Conservation (phyloP, 2,113 vertebrate species). For the Nerophis ophidion region DNA sequence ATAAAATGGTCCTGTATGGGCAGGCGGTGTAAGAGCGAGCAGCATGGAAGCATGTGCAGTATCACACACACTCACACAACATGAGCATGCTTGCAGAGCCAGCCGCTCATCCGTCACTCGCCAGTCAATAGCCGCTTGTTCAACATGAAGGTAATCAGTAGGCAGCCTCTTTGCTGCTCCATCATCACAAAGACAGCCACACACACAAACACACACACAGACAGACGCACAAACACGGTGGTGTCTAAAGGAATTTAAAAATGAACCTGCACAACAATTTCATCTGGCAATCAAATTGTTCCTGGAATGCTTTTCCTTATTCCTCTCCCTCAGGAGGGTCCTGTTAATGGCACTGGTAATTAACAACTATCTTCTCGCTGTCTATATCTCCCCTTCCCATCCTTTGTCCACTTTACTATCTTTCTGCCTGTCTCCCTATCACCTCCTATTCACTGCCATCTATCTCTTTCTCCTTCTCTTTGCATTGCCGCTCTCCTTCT, state of each 20-base stretch:
- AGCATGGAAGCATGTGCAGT: conserved; percentile 8
- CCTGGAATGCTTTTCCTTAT: conserved; percentile 15
- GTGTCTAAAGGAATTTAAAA: conserved; percentile 5
- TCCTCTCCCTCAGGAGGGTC: conserved; percentile 69
- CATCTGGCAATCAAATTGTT: conserved; percentile 6
- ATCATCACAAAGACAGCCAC: conserved; percentile 77
- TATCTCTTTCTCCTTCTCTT: conserved; percentile 51
- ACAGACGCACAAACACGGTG: conserved; percentile 40
- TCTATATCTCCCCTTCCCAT: conserved; percentile 68
- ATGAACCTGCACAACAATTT: not conserved
- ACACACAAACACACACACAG: conserved; percentile 68
- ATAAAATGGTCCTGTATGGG: conserved; percentile 4
- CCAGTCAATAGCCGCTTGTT: conserved; percentile 92
- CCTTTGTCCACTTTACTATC: conserved; percentile 75
- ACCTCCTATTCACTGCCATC: conserved; percentile 66
- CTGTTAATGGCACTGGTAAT: conserved; percentile 88
- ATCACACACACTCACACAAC: conserved; percentile 24
- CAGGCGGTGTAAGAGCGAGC: not conserved
- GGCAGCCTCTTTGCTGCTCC: conserved; percentile 81
- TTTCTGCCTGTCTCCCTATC: conserved; percentile 70
- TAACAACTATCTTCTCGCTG: conserved; percentile 86
- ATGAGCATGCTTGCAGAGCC: conserved; percentile 30
- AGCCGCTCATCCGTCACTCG: conserved; percentile 81
- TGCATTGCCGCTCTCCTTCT: conserved; percentile 42
- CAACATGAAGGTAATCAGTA: conserved; percentile 93